Conservation (phyloP, 2,113 vertebrate genomes). For the Condylura cristata region DNA sequence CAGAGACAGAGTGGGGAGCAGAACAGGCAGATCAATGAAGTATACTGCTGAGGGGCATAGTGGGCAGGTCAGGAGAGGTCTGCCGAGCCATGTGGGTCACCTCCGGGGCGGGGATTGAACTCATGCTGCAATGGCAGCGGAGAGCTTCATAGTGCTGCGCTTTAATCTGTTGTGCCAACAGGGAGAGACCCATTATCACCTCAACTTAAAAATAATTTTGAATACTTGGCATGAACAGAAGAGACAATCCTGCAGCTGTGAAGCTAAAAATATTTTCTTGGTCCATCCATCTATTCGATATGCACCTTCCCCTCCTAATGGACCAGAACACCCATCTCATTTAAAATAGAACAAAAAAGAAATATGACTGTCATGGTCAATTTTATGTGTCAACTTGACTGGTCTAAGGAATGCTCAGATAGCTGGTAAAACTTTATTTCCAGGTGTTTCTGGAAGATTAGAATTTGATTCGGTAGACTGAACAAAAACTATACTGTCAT, state of each 20-base stretch:
- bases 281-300: background rate
- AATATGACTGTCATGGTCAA: background rate
- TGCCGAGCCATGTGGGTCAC: no score
- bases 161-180: no score
- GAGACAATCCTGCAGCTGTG: background rate
- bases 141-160: no score
- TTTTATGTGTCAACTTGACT: background rate
- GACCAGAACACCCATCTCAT: background rate
- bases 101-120: no score
- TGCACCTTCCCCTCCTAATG: background rate
- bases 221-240: background rate
- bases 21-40: no score
- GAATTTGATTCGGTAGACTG: background rate
- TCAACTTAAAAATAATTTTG: background rate
- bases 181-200: no score
- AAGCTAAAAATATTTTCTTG: background rate
- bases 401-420: background rate
- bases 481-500: no score
- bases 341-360: background rate
- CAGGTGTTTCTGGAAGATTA: background rate
- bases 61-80: no score
- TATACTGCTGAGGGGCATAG: no score
- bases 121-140: no score
- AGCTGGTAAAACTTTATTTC: background rate
- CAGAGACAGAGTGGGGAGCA: no score